Evolutionary conservation across 2,113 vertebrate species (phyloP), one percentile per base, ranked within the genome.

Genomic region (Myotis yumanensis): DNA sequence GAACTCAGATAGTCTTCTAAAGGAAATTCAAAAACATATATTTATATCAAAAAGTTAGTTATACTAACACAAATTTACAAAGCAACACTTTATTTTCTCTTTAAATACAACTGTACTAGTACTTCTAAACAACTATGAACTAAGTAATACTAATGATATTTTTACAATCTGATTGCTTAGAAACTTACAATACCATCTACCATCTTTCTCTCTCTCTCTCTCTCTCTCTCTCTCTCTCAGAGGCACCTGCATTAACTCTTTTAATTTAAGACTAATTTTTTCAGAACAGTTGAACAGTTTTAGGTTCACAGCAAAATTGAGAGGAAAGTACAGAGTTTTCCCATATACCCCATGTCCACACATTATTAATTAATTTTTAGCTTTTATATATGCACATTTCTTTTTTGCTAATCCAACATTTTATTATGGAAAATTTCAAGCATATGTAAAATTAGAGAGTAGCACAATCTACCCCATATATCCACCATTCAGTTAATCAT

Each of bases 1-100:
- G 16, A 86, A 30, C 32, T 43, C 46, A 90, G 51, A 12, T 8
- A 30, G 9, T 79, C 20, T 93, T 90, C 18, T 83, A 62, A 90
- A 40, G 17, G 3, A 4, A 69, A 54, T 75, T 1, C 5, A 81
- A 32, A 54, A 84, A 54, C 3, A 22, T 12, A 43, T 4, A 43
- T 72, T 72, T 59, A 37, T 46, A 25, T 72, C 59, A 51, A 48
- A 84, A 91, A 52, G 2, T 35, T 64, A 32, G 35, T 28, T 54
- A 7, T 72, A 73, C 25, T 48, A 62, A 89, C 83, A 89, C 89
- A 52, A 82, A 85, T 81, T 91, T 66, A 48, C n/a, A 82, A 76
- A 87, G 25, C 12, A 59, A 40, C 89, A 46, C 37, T 85, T 76
- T 40, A 89, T 73, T 80, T 92, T 90, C 35, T 71, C 28, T 22